Evolutionary conservation across 2,888 invertebrate genomes (phyloP), one percentile per base, ranked within the genome.

Genomic region (Lycaena phlaeas): DNA sequence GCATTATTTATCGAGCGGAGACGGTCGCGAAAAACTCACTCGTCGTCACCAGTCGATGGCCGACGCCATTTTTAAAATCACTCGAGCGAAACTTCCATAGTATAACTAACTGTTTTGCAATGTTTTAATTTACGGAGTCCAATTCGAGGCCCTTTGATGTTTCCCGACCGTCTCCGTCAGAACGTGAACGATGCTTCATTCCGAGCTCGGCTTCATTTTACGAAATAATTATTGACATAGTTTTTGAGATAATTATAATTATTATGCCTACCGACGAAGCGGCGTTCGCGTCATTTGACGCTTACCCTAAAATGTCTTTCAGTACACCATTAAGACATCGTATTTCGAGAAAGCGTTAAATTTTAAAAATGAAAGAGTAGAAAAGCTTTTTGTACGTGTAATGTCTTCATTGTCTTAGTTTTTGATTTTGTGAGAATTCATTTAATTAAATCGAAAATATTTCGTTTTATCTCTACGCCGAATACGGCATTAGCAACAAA

Each of bases 1-100:
- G 71, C 78, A 81, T 84, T 84, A 82, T 84, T 82, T 84, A 84
- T 84, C 78, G 75, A 72, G 78, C 69, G 78, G 82, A 82, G 84
- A 84, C 82, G 67, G 76, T 75, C 69, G 82, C 82, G 84, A 84
- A 84, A 84, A 84, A 84, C 74, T 76, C 59, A 78, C 74, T 72
- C 66, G 68, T 67, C 59, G 69, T 76, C 78, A 78, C 72, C 66
- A 67, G 64, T 56, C 65, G 62, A 59, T 52, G 53, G 59, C 60
- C 66, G 70, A 68, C 71, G 71, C 82, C 84, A 81, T 81, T 79
- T 82, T 77, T 71, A 72, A 82, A 77, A 70, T 69, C 66, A 67
- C 64, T 68, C 70, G 59, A 64, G 66, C 71, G 68, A 61, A 64
- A 68, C 76, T 62, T 70, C 71, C 68, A 67, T 61, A 65, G 66